Percentiles rank a stretch among this genome's conserved stretches.
Evolutionary conservation across 2,888 invertebrate species (phyloP).

Genomic region (Drosophila bunnanda): DNA sequence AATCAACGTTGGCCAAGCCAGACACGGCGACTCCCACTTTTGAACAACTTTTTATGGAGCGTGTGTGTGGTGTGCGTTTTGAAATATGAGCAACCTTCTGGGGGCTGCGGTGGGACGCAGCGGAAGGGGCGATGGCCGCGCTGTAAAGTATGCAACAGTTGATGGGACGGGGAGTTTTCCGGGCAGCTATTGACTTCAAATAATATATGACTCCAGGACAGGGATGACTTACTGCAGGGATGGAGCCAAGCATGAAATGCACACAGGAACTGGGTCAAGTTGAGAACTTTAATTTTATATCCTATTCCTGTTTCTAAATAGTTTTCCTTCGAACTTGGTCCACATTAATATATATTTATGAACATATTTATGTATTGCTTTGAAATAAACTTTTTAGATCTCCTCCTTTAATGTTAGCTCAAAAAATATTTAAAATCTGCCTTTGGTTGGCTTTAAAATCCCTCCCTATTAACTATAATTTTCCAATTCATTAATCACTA

Average conservation of each 20-base stretch:
- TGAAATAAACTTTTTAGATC: neutral
- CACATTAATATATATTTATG: too few relatives aligned
- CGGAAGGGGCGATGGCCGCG: slow-evolving; percentile 27
- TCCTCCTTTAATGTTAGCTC: too few relatives aligned
- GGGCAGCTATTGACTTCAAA: slow-evolving; percentile 22
- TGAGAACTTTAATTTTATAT: neutral
- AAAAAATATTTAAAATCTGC: neutral
- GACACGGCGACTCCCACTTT: slow-evolving; percentile 45
- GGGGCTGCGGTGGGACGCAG: slow-evolving; percentile 14
- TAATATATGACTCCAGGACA: slow-evolving; percentile 18
- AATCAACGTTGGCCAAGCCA: slow-evolving; percentile 64
- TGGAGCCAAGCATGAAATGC: neutral
- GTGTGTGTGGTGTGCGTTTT: slow-evolving; percentile 53
- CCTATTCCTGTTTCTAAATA: neutral
- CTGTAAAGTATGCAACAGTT: slow-evolving; percentile 72
- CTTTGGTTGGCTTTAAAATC: neutral
- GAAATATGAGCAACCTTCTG: slow-evolving; percentile 60
- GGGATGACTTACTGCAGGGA: neutral
- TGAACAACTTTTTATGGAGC: slow-evolving; percentile 40
- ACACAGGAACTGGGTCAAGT: neutral
- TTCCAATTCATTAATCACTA: neutral
- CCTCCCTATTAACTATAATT: neutral
- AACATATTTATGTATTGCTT: neutral
- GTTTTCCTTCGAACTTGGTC: neutral
- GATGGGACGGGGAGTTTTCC: slow-evolving; percentile 54